These are phyloP conservation scores for Phortica magna DNA, from an alignment of 2,888 invertebrate species.

Conservation along the genomic window DNA sequence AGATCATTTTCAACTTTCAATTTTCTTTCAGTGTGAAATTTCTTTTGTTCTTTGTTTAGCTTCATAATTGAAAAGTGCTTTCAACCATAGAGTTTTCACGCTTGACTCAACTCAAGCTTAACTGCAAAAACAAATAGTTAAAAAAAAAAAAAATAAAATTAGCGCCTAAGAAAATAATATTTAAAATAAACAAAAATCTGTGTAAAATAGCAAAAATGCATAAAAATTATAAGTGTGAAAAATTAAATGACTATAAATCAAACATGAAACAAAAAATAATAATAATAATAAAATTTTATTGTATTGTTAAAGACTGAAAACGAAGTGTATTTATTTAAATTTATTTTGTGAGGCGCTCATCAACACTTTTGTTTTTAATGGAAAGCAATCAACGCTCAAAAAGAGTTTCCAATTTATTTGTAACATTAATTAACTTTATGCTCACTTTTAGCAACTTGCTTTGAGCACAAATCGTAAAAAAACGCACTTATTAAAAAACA, in stretches of 20 bases:
- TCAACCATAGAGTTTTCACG: background rate
- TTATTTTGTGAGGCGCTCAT: background rate
- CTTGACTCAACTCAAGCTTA: background rate
- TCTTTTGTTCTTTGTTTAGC: background rate
- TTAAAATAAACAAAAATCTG: constrained; percentile 42
- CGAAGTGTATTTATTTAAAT: constrained; percentile 30
- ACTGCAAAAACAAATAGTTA: background rate
- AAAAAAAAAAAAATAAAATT: constrained; percentile 43
- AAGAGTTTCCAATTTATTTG: too few species aligned
- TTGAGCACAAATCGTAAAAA: too few species aligned
- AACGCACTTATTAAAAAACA: too few species aligned
- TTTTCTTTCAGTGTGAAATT: background rate
- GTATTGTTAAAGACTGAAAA: constrained; percentile 76
- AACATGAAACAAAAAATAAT: constrained; percentile 48
- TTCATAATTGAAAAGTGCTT: background rate
- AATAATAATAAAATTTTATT: constrained; percentile 66
- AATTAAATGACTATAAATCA: constrained; percentile 34
- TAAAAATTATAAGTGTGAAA: constrained; percentile 63
- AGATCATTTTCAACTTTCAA: background rate
- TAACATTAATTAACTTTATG: too few species aligned
- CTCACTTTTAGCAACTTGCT: too few species aligned
- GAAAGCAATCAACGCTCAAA: too few species aligned
- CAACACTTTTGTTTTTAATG: too few species aligned
- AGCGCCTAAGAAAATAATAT: constrained; percentile 37
- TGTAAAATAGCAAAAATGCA: constrained; percentile 59